Conservation (phyloP, 2,797 vertebrate genomes). For the Oreochromis grahami region DNA sequence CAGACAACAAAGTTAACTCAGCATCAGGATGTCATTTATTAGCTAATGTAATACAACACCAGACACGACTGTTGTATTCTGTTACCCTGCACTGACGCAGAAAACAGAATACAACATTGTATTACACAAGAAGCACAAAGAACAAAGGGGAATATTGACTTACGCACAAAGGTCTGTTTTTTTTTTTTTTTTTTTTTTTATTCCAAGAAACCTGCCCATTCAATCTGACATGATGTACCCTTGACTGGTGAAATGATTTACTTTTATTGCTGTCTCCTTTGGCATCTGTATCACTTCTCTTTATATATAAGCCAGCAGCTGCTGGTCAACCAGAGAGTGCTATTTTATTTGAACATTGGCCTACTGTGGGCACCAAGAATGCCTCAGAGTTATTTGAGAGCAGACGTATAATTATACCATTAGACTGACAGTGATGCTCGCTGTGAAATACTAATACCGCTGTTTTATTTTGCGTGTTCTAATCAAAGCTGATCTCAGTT, state of each 20-base stretch:
- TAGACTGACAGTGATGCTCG: conserved; percentile 51
- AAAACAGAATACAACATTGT: conserved; percentile 6
- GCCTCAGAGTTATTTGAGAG: conserved; percentile 66
- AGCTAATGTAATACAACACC: conserved; percentile 32
- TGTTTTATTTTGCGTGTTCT: conserved; percentile 41
- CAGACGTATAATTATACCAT: conserved; percentile 68
- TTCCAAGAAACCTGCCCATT: conserved; percentile 43
- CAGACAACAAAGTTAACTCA: background rate
- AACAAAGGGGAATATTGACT: conserved; percentile 17
- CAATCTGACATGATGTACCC: conserved; percentile 24
- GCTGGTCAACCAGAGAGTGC: conserved; percentile 59
- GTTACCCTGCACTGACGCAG: background rate
- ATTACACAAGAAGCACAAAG: background rate
- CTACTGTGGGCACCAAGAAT: conserved; percentile 59
- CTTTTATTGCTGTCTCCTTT: conserved; percentile 32
- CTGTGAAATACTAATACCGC: conserved; percentile 32
- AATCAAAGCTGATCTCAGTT: conserved; percentile 53
- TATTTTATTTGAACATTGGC: conserved; percentile 63
- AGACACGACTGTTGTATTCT: background rate
- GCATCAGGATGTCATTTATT: conserved; percentile 48
- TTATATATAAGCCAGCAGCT: conserved; percentile 49
- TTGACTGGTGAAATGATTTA: conserved; percentile 34
- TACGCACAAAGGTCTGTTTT: background rate
- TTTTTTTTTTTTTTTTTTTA: background rate
- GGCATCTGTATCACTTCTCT: conserved; percentile 49